Evolutionary conservation across 2,797 vertebrate genomes (phyloP), one percentile per base, ranked within the genome.

Genomic region (Macropodus opercularis): DNA sequence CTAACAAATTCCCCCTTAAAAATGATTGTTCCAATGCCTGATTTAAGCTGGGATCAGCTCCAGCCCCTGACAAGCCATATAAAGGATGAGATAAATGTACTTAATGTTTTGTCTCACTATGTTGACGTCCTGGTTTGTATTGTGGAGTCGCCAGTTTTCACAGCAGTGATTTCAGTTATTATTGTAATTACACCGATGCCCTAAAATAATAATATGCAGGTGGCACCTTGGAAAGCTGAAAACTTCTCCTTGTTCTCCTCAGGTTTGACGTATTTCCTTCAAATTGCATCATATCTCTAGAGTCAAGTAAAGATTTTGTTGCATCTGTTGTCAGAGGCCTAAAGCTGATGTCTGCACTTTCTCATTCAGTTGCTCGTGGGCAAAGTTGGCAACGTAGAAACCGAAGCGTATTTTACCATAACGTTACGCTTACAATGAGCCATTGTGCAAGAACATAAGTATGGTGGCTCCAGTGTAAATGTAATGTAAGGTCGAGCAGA

Each of bases 381-480:
- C 34, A 40, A 14, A 22, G 5, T 27, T 58, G 12, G n/a, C 52
- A 39, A 5, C 36, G 27, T 7, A 31, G 5, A 23, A 54, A 46
- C 2, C 36, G 14, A 18, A 59, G 12, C 51, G 13, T 18, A 9
- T 48, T 55, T 2, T 7, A 14, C 3, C 15, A 14, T 4, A 3
- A 23, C 4, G n/a, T 29, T n/a, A 9, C 34, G 39, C 39, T 18
- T 19, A 34, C 31, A 53, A 11, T 6, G 46, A n/a, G 21, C 38
- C 47, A 10, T 44, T 66, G 46, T 55, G 27, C 23, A 53, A 21
- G 21, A 41, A 34, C 29, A 15, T 14, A n/a, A 47, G 27, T 12
- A 26, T 27, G 51, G 54, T 31, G 31, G 50, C n/a, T 47, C 39
- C 67, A 56, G 63, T 63, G 50, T 54, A 39, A 61, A 63, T 84